A percentile compares a stretch with the other conserved stretches of the same genome.
These are phyloP conservation scores for Natrix natrix DNA, from an alignment of 2,797 vertebrate genomes.

Conservation along the genomic window DNA sequence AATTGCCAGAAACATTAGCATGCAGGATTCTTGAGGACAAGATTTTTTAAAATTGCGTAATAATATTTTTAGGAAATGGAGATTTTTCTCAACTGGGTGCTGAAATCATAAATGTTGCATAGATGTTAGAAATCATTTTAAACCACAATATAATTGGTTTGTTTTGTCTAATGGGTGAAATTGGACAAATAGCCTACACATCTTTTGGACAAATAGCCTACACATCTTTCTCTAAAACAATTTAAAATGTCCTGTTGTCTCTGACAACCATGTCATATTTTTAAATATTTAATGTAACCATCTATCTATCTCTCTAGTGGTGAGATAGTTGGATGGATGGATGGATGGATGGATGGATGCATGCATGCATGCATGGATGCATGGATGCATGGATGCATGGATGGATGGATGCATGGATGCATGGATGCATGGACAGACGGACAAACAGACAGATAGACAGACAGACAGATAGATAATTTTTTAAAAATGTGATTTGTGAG, in stretches of 20 bases:
- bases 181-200: background rate
- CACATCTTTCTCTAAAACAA: background rate
- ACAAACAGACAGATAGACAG: background rate
- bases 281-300: background rate
- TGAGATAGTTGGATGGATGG: background rate
- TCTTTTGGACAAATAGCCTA: background rate
- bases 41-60: background rate
- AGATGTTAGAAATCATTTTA: background rate
- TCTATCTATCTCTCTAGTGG: too few species aligned
- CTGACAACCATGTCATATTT: background rate
- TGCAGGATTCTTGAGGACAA: background rate
- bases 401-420: too few species aligned
- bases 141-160: background rate
- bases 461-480: background rate
- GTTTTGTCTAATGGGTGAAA: background rate
- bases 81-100: background rate
- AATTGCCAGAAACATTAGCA: background rate
- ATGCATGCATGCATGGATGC: background rate
- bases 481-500: background rate
- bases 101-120: background rate
- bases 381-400: background rate
- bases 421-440: background rate
- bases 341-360: background rate
- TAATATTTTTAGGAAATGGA: background rate
- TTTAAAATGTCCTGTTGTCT: background rate